Evolutionary conservation across 2,113 vertebrate genomes (phyloP), one percentile per base, ranked within the genome.

Genomic region (Chloebia gouldiae): DNA sequence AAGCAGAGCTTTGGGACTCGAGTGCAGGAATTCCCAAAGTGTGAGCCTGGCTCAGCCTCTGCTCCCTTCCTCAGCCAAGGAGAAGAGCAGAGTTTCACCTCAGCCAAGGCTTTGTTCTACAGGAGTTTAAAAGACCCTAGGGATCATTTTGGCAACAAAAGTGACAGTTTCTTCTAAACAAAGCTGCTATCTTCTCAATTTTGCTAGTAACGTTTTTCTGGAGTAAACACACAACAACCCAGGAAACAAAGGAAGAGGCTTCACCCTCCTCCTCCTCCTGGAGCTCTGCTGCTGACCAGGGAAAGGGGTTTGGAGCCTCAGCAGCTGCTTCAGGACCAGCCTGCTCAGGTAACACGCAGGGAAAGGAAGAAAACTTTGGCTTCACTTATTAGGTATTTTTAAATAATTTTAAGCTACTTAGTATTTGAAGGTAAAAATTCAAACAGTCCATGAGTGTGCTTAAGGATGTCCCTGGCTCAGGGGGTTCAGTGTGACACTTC

Each of bases 381-480:
- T 11, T 81, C 69, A 2, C 24, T 70, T 30, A 27, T 30, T 13
- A 4, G 3, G 10, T 28, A 21, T 11, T 57, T 10, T 49, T 82
- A 1, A 69, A 17, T 44, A 23, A 64, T 65, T 73, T 82, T 9
- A 61, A 70, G 11, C 37, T 77, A 13, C 23, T 56, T 47, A 15
- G 10, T 22, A 10, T 44, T 60, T 35, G 53, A 86, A 49, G 28
- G 16, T 31, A n/a, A 49, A 54, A 47, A 31, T 13, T 23, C 5
- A 4, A 24, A 5, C 2, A 10, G 17, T 42, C 84, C 1, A 1
- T 24, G 50, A 16, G 14, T 0, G 1, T n/a, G 21, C 33, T 59
- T 11, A 15, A 51, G 51, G 86, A 19, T 6, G 2, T 21, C 49
- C 40, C 44, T 83, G 71, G 7, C 8, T 51, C 17, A 5, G 23